Base-by-base conservation (phyloP, 2,888 invertebrate genomes). In the Heliconius aoede region DNA sequence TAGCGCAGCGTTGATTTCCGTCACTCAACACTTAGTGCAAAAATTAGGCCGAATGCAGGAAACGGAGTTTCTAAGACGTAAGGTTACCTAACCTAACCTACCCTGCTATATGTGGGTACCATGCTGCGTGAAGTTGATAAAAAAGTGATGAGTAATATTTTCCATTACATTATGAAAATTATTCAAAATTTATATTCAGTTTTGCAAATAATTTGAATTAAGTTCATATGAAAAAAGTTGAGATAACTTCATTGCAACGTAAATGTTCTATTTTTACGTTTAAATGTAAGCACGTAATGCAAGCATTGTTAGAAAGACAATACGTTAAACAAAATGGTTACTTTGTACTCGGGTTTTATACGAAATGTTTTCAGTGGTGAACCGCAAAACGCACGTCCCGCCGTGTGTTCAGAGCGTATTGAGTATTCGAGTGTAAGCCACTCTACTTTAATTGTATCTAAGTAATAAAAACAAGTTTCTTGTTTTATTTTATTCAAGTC, bases 401-500 rank as follows among this genome's bases (percentile, higher is more conserved):
- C 75, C n/a, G 76, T 58, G 40, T 72, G 58, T 62, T 58, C 65
- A 67, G 58, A 79, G 72, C 75, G 77, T 72, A 76, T 74, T 46
- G 76, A 76, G 55, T 71, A 68, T 77, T 72, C 77, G 74, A 58
- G 79, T 74, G 74, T 74, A 64, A 74, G 75, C 72, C 77, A 72
- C 67, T 78, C 72, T 68, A 24, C 62, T 74, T 73, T 79, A 79
- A 77, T 77, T 77, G 74, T 62, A 77, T 69, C 61, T 46, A 55
- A 74, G 74, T 72, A 58, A 74, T 78, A 74, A 77, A 78, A 78
- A 72, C 46, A 69, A 71, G 51, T 58, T 36, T 65, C 36, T 65
- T 40, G 36, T 65, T 65, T 36, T 36, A 15, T 64, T n/a, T 64
- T 21, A 62, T 21, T 8, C 21, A 32, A n/a, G 4, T 64, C 30